Conservation (phyloP, 2,113 vertebrate genomes). For the Prionailurus viverrinus region DNA sequence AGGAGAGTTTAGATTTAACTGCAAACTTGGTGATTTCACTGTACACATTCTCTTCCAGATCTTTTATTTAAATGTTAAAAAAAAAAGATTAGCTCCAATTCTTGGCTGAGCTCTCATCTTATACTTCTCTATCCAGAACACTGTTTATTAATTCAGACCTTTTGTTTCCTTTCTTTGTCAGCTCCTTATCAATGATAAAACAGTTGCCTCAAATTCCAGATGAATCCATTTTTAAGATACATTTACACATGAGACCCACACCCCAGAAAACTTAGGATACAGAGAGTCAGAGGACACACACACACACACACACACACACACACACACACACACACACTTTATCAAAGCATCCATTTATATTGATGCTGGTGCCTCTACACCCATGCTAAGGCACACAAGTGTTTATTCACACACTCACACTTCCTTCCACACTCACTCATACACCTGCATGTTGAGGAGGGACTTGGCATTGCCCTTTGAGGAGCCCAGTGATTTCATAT, state of each 20-base stretch:
- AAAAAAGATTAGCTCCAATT: slow-evolving; percentile 58
- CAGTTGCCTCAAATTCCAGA: slow-evolving; percentile 61
- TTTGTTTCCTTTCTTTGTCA: slow-evolving; percentile 69
- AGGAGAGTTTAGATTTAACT: slow-evolving; percentile 57
- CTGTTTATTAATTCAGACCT: slow-evolving; percentile 42
- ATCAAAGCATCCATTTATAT: not conserved
- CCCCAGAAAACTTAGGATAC: not conserved
- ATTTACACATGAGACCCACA: not conserved
- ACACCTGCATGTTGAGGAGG: not conserved
- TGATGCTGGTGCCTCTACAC: not conserved
- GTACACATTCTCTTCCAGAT: slow-evolving; percentile 62
- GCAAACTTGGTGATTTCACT: slow-evolving; percentile 63
- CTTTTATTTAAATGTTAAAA: slow-evolving; percentile 76
- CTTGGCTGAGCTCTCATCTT: slow-evolving; percentile 58
- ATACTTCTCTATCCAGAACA: slow-evolving; percentile 48
- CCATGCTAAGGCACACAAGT: not conserved
- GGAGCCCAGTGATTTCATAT: not conserved
- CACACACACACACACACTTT: not conserved
- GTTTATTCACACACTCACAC: too few species aligned
- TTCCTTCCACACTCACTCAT: not conserved
- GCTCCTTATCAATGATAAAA: slow-evolving; percentile 62
- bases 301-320: not conserved
- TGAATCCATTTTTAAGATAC: slow-evolving; percentile 44
- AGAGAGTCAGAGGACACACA: not conserved
- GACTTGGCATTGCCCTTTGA: not conserved